Conservation (phyloP, 2,797 vertebrate species). For the Chromis chromis region DNA sequence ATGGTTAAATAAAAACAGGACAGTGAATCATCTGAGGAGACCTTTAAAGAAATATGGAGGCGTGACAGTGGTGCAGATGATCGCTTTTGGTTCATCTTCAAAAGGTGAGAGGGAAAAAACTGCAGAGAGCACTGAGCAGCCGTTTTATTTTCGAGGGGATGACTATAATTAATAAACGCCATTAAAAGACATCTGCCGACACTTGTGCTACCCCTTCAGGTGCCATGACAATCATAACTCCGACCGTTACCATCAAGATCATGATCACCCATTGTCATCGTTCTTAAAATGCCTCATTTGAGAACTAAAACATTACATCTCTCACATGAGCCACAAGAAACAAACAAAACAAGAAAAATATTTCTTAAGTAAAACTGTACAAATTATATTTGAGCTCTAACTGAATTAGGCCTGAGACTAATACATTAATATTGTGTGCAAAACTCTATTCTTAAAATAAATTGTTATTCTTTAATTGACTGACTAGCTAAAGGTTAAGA, state of each 20-base stretch:
- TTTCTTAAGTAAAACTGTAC: neutral
- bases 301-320: constrained; percentile 8
- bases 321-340: neutral
- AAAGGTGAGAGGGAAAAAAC: constrained; percentile 6
- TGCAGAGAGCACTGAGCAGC: constrained; percentile 29
- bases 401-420: neutral
- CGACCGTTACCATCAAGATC: constrained; percentile 50
- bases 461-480: neutral
- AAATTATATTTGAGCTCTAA: neutral
- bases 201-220: constrained; percentile 56
- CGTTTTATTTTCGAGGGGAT: constrained; percentile 40
- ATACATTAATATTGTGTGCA: too few species aligned
- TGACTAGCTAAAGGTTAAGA: neutral
- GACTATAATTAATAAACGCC: constrained; percentile 65
- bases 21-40: neutral
- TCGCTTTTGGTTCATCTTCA: constrained; percentile 13
- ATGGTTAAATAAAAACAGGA: constrained; percentile 20
- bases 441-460: neutral
- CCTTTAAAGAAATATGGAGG: constrained; percentile 24
- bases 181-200: constrained; percentile 72
- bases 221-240: constrained; percentile 58
- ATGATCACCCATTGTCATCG: constrained; percentile 57
- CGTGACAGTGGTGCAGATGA: constrained; percentile 14
- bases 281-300: constrained; percentile 38
- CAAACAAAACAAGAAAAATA: neutral